Base-by-base conservation (phyloP, 2,113 vertebrate genomes). In the Cottus gobio region DNA sequence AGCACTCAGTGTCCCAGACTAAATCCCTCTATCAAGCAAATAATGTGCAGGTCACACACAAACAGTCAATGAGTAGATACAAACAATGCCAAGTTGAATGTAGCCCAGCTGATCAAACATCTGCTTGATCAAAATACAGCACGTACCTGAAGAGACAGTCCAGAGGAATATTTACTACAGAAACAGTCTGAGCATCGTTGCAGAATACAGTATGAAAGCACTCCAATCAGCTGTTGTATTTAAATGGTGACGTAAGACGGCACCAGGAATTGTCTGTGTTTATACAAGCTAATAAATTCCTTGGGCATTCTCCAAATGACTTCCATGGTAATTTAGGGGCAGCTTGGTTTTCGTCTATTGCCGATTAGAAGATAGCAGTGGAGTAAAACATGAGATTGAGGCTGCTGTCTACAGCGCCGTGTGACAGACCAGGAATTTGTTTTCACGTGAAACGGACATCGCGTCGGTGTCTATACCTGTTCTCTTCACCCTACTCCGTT, bases 401-500 rank as follows among this genome's bases (percentile, higher is more conserved):
- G 52, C 46, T 3, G 52, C 46, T 3, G 58, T 26, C 68, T 76
- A 18, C 75, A 54, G 39, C 28, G 1, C 37, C 24, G 37, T 56
- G 50, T 22, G 60, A 86, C 54, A 77, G 56, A 65, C 50, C 34
- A 58, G 65, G 80, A 79, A 83, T 83, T 74, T 50, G 56, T 75
- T 83, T 86, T 75, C 52, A 79, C 37, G 1, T 78, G 63, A 58
- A 77, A 80, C 42, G 60, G 82, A 87, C 77, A 87, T 73, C 60
- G 4, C 79, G 56, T 88, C 9, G 50, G 26, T 88, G 86, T 91
- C 88, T 88, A 77, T 92, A 90, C 89, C 86, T 89, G 90, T 87
- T 85, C 75, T 68, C 63, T 52, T 75, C 72, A 80, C 18, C 30
- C 66, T 22, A 56, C 77, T 76, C 42, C 22, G 48, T 87, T 85